phyloP scores from a whole-genome alignment of 2,113 vertebrate genomes.

The Corythornis vintsioides region DNA sequence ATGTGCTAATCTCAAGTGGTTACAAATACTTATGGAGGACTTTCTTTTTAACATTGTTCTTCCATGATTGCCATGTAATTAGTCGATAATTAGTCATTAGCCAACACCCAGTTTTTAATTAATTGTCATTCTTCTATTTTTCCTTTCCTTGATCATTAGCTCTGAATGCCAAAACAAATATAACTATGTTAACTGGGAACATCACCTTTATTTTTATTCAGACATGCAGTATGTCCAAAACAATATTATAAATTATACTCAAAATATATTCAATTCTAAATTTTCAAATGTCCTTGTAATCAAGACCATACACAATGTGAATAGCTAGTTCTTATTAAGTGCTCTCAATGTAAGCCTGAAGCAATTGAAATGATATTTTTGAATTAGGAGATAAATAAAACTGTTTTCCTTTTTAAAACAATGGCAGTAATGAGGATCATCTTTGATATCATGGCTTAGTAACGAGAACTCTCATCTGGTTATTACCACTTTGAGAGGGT shows the following conservation, averaged over 20 bases:
- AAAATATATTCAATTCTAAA: background rate
- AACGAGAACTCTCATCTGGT: background rate
- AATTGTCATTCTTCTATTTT: background rate
- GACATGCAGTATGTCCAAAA: background rate
- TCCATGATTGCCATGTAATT: background rate
- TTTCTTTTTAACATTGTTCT: background rate
- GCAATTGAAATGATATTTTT: background rate
- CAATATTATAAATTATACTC: background rate
- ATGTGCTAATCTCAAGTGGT: background rate
- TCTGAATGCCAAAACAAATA: background rate
- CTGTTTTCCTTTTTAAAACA: background rate
- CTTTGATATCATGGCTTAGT: background rate
- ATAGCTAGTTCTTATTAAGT: background rate
- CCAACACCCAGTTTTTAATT: background rate
- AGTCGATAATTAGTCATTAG: background rate
- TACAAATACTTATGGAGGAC: background rate
- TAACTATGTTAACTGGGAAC: background rate
- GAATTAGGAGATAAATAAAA: background rate
- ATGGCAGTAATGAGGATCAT: background rate
- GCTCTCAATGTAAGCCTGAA: background rate
- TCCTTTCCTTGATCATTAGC: background rate
- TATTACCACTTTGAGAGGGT: background rate
- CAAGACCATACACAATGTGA: background rate
- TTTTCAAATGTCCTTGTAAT: background rate
- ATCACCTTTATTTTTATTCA: background rate